phyloP scores from a whole-genome alignment of 2,113 vertebrate species.

The Ceuthmochares aereus region DNA sequence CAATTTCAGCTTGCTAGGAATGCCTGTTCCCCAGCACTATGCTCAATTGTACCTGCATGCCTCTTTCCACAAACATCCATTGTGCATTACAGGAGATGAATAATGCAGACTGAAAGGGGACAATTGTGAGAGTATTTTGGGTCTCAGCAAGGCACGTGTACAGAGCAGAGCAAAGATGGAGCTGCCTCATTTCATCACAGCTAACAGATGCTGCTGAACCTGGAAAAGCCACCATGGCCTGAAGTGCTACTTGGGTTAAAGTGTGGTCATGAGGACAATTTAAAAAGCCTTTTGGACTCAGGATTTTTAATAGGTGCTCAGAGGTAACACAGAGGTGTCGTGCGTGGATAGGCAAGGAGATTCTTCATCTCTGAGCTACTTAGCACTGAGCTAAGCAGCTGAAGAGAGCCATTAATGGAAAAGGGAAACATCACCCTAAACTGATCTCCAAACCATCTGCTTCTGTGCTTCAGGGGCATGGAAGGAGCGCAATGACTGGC shows the following conservation, averaged over 20 bases:
- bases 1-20: conserved; percentile 3
- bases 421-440: not conserved
- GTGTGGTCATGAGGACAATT: not conserved
- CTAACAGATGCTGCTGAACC: not conserved
- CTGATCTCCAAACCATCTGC: not conserved
- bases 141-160: not conserved
- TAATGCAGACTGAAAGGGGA: conserved; percentile 58
- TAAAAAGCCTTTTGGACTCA: not conserved
- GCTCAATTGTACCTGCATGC: not conserved
- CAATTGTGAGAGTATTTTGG: not conserved
- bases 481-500: not conserved
- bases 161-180: not conserved
- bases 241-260: conserved; percentile 38
- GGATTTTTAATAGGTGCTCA: not conserved
- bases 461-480: not conserved
- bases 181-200: not conserved
- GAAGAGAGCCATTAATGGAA: not conserved
- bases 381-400: not conserved
- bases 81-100: conserved; percentile 63
- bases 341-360: not conserved
- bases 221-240: not conserved
- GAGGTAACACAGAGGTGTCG: not conserved
- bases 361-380: conserved; percentile 7
- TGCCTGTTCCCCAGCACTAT: not conserved
- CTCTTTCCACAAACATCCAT: conserved; percentile 45